A percentile compares a stretch with the other conserved stretches of the same genome.
phyloP scores from a whole-genome alignment of 2,888 invertebrate species.

The Salticus scenicus region DNA sequence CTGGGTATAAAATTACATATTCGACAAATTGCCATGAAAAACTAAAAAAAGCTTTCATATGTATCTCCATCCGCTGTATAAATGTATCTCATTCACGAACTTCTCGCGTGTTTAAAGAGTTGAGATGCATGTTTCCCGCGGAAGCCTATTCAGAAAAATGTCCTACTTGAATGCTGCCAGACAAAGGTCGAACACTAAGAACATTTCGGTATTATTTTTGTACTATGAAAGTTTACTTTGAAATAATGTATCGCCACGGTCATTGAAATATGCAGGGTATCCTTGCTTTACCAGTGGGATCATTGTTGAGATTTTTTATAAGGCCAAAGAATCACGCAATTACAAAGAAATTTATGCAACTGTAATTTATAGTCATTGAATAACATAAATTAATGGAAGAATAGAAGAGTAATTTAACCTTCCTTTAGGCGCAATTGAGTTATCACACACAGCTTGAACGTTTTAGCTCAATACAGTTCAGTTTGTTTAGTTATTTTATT shows the following conservation, averaged over 20 bases:
- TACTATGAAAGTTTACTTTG: background rate
- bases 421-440: too few species aligned
- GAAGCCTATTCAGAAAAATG: slow-evolving; percentile 44
- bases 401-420: too few species aligned
- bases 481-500: too few species aligned
- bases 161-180: slow-evolving; percentile 45
- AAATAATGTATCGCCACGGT: background rate
- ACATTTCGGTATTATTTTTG: background rate
- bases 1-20: too few species aligned
- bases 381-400: too few species aligned
- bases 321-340: slow-evolving; percentile 34
- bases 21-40: too few species aligned
- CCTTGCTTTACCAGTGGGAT: too few species aligned
- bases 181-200: slow-evolving; percentile 23
- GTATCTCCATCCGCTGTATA: background rate
- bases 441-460: too few species aligned
- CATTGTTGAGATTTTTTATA: background rate
- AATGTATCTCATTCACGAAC: slow-evolving; percentile 33
- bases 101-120: slow-evolving; percentile 24
- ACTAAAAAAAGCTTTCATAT: background rate
- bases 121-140: slow-evolving; percentile 59
- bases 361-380: too few species aligned
- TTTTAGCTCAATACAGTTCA: too few species aligned
- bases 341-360: background rate
- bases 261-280: background rate